Conservation (phyloP, 2,797 vertebrate species). For the Nothura maculosa region DNA sequence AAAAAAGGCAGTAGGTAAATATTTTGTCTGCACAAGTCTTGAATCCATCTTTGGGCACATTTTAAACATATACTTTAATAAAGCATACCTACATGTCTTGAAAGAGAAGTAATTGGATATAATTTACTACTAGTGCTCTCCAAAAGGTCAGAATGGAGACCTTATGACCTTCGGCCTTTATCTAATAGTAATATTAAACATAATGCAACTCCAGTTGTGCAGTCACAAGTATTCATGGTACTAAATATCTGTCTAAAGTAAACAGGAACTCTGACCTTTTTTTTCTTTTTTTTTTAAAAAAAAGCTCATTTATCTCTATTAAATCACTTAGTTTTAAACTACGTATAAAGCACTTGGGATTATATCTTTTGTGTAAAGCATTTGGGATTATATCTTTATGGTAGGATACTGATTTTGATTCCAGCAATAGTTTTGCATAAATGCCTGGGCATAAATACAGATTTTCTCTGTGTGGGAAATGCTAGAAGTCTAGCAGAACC, state of each 20-base stretch:
- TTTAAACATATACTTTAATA: not conserved
- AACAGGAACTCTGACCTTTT: not conserved
- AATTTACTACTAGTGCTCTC: not conserved
- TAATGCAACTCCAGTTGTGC: not conserved
- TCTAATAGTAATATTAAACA: not conserved
- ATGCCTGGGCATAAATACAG: not conserved
- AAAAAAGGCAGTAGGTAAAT: not conserved
- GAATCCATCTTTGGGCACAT: not conserved
- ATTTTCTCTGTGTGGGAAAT: not conserved
- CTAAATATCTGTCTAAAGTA: not conserved
- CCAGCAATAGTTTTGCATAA: not conserved
- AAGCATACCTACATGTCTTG: not conserved
- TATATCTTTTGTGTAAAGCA: not conserved
- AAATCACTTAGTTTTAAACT: not conserved
- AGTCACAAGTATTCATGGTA: not conserved
- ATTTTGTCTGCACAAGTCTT: not conserved
- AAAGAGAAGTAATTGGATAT: not conserved
- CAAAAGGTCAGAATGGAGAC: not conserved
- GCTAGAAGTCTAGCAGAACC: accelerated
- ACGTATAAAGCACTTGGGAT: too few species aligned
- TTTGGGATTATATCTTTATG: not conserved
- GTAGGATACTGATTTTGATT: too few species aligned
- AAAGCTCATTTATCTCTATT: not conserved
- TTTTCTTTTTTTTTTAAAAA: accelerated
- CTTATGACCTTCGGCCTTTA: not conserved